Evolutionary conservation across 2,113 vertebrate species (phyloP).

Genomic region (Bufo bufo): DNA sequence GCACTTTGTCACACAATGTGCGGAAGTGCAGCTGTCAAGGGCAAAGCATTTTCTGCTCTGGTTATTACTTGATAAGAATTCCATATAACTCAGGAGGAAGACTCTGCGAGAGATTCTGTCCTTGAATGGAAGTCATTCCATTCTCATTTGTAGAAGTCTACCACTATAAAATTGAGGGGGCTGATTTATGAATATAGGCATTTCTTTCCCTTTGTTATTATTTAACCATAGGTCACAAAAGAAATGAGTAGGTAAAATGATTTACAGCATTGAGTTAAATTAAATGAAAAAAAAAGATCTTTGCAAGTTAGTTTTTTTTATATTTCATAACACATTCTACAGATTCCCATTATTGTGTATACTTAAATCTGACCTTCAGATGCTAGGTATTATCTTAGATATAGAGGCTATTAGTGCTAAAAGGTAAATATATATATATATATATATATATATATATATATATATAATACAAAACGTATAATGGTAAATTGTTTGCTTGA

Average conservation of each 20-base stretch:
- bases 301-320: conserved; percentile 33
- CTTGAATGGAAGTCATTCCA: conserved; percentile 55
- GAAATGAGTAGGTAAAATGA: conserved; percentile 40
- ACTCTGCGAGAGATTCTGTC: conserved; percentile 36
- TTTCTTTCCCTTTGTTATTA: conserved; percentile 38
- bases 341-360: conserved; percentile 11
- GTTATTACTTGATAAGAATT: conserved; percentile 56
- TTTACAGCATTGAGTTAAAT: conserved; percentile 30
- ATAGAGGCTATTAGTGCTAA: conserved; percentile 29
- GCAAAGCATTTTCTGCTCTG: conserved; percentile 51
- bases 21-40: conserved; percentile 52
- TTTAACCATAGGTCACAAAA: conserved; percentile 33
- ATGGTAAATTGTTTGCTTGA: not conserved
- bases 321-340: conserved; percentile 35
- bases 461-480: not conserved
- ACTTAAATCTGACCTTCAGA: conserved; percentile 25
- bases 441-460: not conserved
- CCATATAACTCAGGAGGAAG: conserved; percentile 49
- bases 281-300: conserved; percentile 26
- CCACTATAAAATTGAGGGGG: conserved; percentile 24
- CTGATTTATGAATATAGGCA: conserved; percentile 43
- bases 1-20: conserved; percentile 43
- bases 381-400: not conserved
- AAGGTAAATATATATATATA: not conserved
- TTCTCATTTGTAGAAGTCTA: conserved; percentile 32